Percentiles rank a stretch among this genome's conserved stretches.
Conservation (phyloP, 2,797 vertebrate species). For the Hozukius guyotensis region DNA sequence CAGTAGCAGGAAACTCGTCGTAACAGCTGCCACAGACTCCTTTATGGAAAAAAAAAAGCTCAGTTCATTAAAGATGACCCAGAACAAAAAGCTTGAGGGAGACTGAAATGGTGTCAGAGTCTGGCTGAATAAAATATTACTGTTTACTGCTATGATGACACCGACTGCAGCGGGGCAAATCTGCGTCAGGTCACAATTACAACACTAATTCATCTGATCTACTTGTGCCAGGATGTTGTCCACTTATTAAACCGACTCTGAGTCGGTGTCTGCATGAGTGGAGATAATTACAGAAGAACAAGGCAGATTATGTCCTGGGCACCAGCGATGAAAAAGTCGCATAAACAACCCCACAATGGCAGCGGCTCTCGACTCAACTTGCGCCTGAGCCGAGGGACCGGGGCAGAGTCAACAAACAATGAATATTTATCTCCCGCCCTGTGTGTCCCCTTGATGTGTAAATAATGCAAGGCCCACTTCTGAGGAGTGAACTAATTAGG, state of each 20-base stretch:
- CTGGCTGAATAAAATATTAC: slow-evolving; percentile 31
- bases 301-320: slow-evolving; percentile 48
- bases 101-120: slow-evolving; percentile 48
- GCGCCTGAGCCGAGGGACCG: slow-evolving; percentile 60
- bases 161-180: not conserved
- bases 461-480: slow-evolving; percentile 83
- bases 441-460: slow-evolving; percentile 83
- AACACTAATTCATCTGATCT: slow-evolving; percentile 13
- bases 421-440: slow-evolving; percentile 82
- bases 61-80: slow-evolving; percentile 64
- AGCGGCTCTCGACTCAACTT: slow-evolving; percentile 50
- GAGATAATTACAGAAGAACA: slow-evolving; percentile 69
- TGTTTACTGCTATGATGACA: slow-evolving; percentile 32
- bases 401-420: slow-evolving; percentile 81
- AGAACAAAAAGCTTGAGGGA: slow-evolving; percentile 54
- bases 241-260: slow-evolving; percentile 61
- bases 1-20: slow-evolving; percentile 62
- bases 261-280: slow-evolving; percentile 51
- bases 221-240: slow-evolving; percentile 31
- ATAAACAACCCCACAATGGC: slow-evolving; percentile 59
- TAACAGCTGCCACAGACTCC: slow-evolving; percentile 32
- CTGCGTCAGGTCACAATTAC: slow-evolving; percentile 36
- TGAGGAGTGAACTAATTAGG: slow-evolving; percentile 80
- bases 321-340: slow-evolving; percentile 39
- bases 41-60: slow-evolving; percentile 16